Evolutionary conservation across 2,113 vertebrate species (phyloP).

Genomic region (Nannobrachium achirus): DNA sequence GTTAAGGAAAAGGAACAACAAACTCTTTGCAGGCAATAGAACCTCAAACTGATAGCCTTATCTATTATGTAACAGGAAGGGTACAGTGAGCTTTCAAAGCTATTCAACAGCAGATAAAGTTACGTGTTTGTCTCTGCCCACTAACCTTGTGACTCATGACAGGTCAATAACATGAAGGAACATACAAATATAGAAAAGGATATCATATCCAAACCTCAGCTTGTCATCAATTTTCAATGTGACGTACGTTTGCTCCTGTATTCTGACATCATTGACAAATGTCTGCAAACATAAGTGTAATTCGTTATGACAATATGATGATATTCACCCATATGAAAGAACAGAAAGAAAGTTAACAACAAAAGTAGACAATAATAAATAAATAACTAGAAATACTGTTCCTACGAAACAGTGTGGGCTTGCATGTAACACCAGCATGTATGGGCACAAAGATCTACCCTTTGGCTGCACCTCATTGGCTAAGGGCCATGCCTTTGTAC

Average conservation of each 20-base stretch:
- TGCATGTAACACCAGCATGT: no score
- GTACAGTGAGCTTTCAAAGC: constrained; percentile 39
- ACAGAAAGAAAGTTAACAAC: no score
- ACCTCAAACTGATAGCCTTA: constrained; percentile 39
- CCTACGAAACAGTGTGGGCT: no score
- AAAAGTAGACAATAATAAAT: no score
- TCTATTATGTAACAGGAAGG: constrained; percentile 61
- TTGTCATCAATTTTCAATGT: constrained; percentile 95
- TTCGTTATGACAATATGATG: constrained; percentile 14
- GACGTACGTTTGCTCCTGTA: constrained; percentile 95
- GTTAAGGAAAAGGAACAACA: constrained; percentile 79
- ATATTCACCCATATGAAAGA: no score
- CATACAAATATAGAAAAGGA: constrained; percentile 79
- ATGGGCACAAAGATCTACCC: no score
- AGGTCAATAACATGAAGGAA: not conserved
- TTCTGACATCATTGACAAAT: constrained; percentile 94
- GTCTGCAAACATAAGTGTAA: constrained; percentile 81
- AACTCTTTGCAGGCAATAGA: constrained; percentile 34
- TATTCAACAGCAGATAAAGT: constrained; percentile 48
- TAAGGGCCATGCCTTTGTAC: no score
- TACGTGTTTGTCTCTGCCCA: constrained; percentile 19
- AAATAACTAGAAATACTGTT: no score
- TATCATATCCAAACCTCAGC: constrained; percentile 98
- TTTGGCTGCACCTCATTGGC: no score
- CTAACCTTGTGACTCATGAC: constrained; percentile 11